phyloP scores from a whole-genome alignment of 2,797 vertebrate genomes.

The Holocentrus rufus region DNA sequence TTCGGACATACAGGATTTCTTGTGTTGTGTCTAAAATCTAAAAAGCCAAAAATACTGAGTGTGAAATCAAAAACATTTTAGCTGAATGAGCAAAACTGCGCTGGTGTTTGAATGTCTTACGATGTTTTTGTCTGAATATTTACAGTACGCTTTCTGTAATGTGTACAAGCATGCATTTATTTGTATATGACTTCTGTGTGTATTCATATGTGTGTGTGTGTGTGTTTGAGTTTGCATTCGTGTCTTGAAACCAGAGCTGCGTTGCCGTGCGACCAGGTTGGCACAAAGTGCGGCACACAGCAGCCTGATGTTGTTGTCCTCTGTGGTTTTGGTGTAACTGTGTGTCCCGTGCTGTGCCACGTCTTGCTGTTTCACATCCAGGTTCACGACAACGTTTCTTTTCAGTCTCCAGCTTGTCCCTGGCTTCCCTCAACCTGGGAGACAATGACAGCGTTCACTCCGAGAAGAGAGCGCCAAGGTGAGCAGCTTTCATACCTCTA shows the following conservation, averaged over 20 bases:
- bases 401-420: constrained; percentile 96
- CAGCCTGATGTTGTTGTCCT: constrained; percentile 62
- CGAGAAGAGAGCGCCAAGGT: constrained; percentile 94
- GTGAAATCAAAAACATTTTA: background rate
- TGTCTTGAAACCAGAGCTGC: constrained; percentile 3
- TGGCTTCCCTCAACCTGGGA: constrained; percentile 93
- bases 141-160: background rate
- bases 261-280: constrained; percentile 36
- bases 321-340: constrained; percentile 64
- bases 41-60: background rate
- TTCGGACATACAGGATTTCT: too few relatives aligned
- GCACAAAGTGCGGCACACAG: constrained; percentile 66
- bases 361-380: constrained; percentile 77
- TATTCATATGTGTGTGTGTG: background rate
- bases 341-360: constrained; percentile 65
- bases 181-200: background rate
- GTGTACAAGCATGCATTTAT: background rate
- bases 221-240: background rate
- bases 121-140: too few relatives aligned
- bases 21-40: background rate
- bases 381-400: constrained; percentile 89
- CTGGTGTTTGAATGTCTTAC: background rate
- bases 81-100: constrained; percentile 23
- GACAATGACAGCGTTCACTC: constrained; percentile 92
- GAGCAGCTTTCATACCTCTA: constrained; percentile 60